Conservation (phyloP, 2,113 vertebrate species). For the Brachirus orientalis region DNA sequence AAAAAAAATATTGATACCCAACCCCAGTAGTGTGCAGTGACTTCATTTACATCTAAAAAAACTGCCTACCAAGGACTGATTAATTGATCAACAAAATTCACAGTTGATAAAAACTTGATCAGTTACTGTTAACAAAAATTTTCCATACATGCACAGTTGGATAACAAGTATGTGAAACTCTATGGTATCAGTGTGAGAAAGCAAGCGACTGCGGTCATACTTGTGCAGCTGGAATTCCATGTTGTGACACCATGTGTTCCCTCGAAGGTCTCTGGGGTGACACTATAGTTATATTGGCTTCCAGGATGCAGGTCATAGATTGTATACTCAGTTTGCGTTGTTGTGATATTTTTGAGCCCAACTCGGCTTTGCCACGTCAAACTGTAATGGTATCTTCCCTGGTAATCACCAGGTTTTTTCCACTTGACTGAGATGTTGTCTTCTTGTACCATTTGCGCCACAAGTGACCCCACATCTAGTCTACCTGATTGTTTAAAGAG, state of each 20-base stretch:
- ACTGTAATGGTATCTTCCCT: constrained; percentile 47
- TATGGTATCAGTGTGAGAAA: background rate
- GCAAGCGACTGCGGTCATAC: constrained; percentile 61
- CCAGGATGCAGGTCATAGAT: constrained; percentile 71
- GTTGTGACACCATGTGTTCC: constrained; percentile 8
- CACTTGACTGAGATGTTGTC: constrained; percentile 60
- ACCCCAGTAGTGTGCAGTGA: no score
- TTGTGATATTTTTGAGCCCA: rapidly evolving
- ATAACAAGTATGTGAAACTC: background rate
- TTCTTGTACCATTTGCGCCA: background rate
- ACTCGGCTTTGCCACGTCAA: constrained; percentile 34
- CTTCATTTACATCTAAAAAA: no score
- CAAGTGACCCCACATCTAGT: constrained; percentile 21
- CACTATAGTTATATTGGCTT: constrained; percentile 58
- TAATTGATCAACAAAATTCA: no score
- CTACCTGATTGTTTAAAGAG: constrained; percentile 53
- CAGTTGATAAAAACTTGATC: no score
- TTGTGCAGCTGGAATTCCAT: constrained; percentile 67
- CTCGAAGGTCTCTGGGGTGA: constrained; percentile 71
- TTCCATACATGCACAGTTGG: background rate
- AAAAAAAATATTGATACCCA: no score
- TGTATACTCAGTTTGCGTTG: rapidly evolving
- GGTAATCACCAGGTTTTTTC: constrained; percentile 38
- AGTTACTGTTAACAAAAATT: no score
- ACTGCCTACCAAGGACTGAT: no score